Evolutionary conservation across 2,113 vertebrate genomes (phyloP).

Genomic region (Ictalurus furcatus): DNA sequence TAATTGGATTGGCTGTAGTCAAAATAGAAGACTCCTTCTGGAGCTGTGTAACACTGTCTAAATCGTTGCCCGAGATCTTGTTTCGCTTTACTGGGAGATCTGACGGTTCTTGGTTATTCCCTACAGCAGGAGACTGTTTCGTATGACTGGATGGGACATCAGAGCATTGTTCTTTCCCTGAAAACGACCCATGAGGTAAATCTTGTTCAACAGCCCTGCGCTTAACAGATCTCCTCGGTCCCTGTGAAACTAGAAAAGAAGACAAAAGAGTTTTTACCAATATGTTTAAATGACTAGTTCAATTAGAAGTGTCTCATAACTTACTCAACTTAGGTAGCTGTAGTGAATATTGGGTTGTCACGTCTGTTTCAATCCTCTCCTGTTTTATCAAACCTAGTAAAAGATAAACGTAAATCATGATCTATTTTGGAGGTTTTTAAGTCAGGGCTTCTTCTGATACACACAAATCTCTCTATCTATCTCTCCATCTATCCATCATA

Average conservation of each 20-base stretch:
- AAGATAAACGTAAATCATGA: neutral
- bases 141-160: neutral
- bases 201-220: neutral
- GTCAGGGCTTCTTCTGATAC: neutral
- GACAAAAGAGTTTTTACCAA: neutral
- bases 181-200: neutral
- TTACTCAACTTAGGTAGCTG: neutral
- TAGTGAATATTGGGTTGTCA: neutral
- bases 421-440: neutral
- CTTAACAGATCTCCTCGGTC: neutral
- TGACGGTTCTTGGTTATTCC: neutral
- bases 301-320: neutral
- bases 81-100: neutral
- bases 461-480: neutral
- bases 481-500: neutral
- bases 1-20: neutral
- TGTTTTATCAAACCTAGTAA: conserved; percentile 13
- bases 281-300: neutral
- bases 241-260: conserved; percentile 26
- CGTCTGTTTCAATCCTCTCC: neutral
- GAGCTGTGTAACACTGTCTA: neutral
- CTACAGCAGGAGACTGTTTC: neutral
- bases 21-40: neutral
- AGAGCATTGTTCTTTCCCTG: neutral
- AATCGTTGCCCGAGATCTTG: neutral